These are phyloP conservation scores for Tupaia tana DNA, from an alignment of 2,113 vertebrate species.

Conservation along the genomic window DNA sequence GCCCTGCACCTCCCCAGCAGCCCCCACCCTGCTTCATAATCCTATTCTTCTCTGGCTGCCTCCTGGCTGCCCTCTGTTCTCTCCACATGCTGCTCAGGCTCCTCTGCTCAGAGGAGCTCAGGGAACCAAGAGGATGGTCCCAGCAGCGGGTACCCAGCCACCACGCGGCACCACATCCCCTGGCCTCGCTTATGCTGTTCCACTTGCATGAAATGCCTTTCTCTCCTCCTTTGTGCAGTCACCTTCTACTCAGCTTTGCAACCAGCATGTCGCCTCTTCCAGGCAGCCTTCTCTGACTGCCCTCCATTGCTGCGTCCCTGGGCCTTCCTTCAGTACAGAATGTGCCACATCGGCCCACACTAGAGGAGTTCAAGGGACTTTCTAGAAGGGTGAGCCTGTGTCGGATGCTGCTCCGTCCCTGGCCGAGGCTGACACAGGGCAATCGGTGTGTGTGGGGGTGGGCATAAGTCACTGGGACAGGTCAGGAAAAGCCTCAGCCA, in stretches of 20 bases:
- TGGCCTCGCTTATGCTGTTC: background rate
- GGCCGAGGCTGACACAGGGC: background rate
- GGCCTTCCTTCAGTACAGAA: background rate
- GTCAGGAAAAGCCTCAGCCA: background rate
- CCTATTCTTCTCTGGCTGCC: no score
- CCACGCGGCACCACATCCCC: background rate
- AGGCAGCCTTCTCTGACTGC: conserved; percentile 10
- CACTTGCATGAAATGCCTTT: background rate
- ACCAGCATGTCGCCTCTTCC: background rate
- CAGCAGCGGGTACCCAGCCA: background rate
- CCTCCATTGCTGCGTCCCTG: background rate
- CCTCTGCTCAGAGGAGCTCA: background rate
- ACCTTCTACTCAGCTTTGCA: background rate
- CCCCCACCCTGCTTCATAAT: background rate
- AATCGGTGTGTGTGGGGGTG: background rate
- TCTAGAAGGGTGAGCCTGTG: background rate
- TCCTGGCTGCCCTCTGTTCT: background rate
- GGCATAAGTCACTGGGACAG: background rate
- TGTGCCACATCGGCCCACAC: background rate
- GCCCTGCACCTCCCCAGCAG: background rate
- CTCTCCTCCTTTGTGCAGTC: background rate
- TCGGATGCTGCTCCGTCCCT: background rate
- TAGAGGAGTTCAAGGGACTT: no score
- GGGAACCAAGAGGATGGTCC: no score
- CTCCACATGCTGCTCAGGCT: background rate